Evolutionary conservation across 2,888 invertebrate species (phyloP).

Genomic region (Ophion slaviceki): DNA sequence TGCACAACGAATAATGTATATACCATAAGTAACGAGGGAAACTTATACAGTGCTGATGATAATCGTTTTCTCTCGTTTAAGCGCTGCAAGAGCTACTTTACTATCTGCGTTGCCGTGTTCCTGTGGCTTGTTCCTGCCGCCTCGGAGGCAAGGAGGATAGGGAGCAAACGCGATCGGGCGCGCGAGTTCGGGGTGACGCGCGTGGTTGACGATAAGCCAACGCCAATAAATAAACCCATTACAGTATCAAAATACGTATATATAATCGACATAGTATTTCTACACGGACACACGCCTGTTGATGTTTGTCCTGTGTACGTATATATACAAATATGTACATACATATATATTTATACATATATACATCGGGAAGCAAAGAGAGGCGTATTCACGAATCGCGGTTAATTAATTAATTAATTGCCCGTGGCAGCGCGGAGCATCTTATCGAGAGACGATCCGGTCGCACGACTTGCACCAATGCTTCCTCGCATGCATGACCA

Average conservation of each 20-base stretch:
- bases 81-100: constrained; percentile 19
- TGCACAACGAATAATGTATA: not conserved
- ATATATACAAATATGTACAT: not conserved
- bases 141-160: constrained; percentile 26
- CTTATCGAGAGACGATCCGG: constrained; percentile 70
- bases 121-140: constrained; percentile 45
- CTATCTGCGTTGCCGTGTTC: constrained; percentile 31
- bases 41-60: not conserved
- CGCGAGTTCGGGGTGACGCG: constrained; percentile 64
- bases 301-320: not conserved
- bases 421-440: constrained; percentile 61
- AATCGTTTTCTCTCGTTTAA: constrained; percentile 2
- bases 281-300: constrained; percentile 10
- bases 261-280: constrained; percentile 25
- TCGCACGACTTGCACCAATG: constrained; percentile 70
- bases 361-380: constrained; percentile 29
- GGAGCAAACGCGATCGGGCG: constrained; percentile 36
- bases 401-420: constrained; percentile 72
- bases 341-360: constrained; percentile 14
- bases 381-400: constrained; percentile 67
- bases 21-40: not conserved
- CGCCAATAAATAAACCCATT: constrained; percentile 71
- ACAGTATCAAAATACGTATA: constrained; percentile 58
- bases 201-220: constrained; percentile 66
- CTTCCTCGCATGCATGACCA: constrained; percentile 68